Base-by-base conservation (phyloP, 23 tunicate species). In the Styela plicata region DNA sequence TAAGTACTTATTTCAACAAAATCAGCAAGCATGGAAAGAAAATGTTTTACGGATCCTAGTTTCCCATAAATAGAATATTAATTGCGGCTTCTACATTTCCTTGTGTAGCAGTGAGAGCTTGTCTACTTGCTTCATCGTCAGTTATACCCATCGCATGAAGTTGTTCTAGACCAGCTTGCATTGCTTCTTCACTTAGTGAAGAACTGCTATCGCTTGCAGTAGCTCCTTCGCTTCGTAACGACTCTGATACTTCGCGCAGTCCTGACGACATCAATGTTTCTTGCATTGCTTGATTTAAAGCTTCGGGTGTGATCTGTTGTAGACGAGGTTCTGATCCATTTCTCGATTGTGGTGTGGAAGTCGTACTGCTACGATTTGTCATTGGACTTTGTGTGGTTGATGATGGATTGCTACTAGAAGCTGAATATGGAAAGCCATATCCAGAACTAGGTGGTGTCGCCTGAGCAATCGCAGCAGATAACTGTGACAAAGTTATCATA, bases 51-150 rank as follows among this genome's bases (percentile, higher is more conserved):
- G n/a, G n/a, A n/a, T 44, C 57, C 13, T 13, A 44, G 13, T 44
- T 44, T 26, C 81, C 81, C 21, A 64, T 53, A 2, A 89, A 89
- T n/a, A 89, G 44, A 2, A 89, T 89, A 74, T 89, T 84, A 1
- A 89, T 74, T 5, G 94, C 94, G 20, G 94, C 82, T 73, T 89
- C 84, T 13, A 89, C 88, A 53, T 89, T 84, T 63, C 94, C 94
- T 28, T 77, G 64, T 28, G 94, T 87, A 10, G 82, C 94, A 35
- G 80, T 71, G 21, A 89, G 85, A 7, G 94, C 94, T 21, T 89
- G 80, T 35, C 85, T 79, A 80, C 94, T 77, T 18, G 87, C 94
- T 44, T 24, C 68, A 19, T 89, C 94, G 36, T 89, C 88, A 3
- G 82, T 52, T 23, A 89, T 84, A n/a, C 94, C 94, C 94, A 89